Evolutionary conservation across 1,140 invertebrate genomes (phyloP).

Genomic region (Lysiphlebus fabarum): DNA sequence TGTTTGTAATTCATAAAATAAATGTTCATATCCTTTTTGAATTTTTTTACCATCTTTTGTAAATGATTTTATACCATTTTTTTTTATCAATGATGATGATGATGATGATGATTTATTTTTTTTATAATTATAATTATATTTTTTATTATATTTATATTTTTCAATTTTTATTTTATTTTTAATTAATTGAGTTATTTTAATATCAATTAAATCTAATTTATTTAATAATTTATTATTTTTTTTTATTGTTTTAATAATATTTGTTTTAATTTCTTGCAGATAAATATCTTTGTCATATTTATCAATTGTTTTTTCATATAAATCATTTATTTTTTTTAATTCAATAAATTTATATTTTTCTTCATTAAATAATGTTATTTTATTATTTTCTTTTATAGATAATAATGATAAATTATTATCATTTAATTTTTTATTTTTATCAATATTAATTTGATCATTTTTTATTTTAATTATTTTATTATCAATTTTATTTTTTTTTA

Average conservation of each 20-base stretch:
- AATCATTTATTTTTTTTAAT: constrained; percentile 59
- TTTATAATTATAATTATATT: constrained; percentile 64
- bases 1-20: constrained; percentile 79
- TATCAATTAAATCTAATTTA: constrained; percentile 74
- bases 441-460: constrained; percentile 13
- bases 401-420: constrained; percentile 59
- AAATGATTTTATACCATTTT: constrained; percentile 69
- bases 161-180: constrained; percentile 74
- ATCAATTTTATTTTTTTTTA: constrained; percentile 47
- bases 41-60: constrained; percentile 69
- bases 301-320: constrained; percentile 35
- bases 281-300: constrained; percentile 70
- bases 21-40: constrained; percentile 74
- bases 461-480: constrained; percentile 34
- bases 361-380: constrained; percentile 69
- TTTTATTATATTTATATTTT: constrained; percentile 70
- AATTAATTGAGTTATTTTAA: constrained; percentile 79
- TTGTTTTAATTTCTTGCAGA: constrained; percentile 64
- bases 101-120: constrained; percentile 48
- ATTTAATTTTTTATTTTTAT: constrained; percentile 49
- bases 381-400: constrained; percentile 63
- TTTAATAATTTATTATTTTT: constrained; percentile 74
- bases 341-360: constrained; percentile 69
- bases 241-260: constrained; percentile 73
- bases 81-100: constrained; percentile 40